phyloP scores from a whole-genome alignment of 2,888 invertebrate genomes.

The Alloplasta piceator region DNA sequence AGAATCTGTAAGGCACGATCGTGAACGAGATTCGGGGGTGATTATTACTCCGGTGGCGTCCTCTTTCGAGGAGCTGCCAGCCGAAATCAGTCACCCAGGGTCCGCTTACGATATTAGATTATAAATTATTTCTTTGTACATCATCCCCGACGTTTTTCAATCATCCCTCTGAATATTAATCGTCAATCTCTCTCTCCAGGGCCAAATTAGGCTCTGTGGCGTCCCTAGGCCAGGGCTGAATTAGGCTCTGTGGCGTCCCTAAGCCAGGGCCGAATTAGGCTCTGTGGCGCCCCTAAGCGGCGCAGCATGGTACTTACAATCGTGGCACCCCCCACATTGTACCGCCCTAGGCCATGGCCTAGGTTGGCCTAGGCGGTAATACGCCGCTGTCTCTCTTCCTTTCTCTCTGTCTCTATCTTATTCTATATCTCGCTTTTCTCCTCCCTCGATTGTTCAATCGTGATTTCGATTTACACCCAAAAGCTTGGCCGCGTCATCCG shows the following conservation, averaged over 20 bases:
- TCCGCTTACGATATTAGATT: slow-evolving; percentile 51
- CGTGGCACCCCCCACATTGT: too few relatives aligned
- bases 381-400: too few relatives aligned
- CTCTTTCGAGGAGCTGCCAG: slow-evolving; percentile 2
- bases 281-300: too few relatives aligned
- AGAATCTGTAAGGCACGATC: slow-evolving; percentile 77
- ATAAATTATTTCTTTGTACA: slow-evolving; percentile 45
- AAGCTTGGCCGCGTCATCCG: slow-evolving; percentile 94
- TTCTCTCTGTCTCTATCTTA: slow-evolving; percentile 1
- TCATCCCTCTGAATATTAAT: slow-evolving; percentile 1
- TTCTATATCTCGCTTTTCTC: background rate
- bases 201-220: too few relatives aligned
- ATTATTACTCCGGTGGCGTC: background rate
- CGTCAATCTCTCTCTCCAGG: background rate
- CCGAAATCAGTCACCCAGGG: slow-evolving; percentile 40
- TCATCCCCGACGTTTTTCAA: background rate
- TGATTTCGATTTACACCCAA: slow-evolving; percentile 90
- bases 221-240: too few relatives aligned
- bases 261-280: too few relatives aligned
- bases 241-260: too few relatives aligned
- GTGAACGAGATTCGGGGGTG: slow-evolving; percentile 71
- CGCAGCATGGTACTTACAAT: too few relatives aligned
- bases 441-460: slow-evolving; percentile 70
- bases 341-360: too few relatives aligned
- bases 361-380: too few relatives aligned